These are phyloP conservation scores for Poecile atricapillus DNA, from an alignment of 2,113 vertebrate genomes.

Conservation along the genomic window DNA sequence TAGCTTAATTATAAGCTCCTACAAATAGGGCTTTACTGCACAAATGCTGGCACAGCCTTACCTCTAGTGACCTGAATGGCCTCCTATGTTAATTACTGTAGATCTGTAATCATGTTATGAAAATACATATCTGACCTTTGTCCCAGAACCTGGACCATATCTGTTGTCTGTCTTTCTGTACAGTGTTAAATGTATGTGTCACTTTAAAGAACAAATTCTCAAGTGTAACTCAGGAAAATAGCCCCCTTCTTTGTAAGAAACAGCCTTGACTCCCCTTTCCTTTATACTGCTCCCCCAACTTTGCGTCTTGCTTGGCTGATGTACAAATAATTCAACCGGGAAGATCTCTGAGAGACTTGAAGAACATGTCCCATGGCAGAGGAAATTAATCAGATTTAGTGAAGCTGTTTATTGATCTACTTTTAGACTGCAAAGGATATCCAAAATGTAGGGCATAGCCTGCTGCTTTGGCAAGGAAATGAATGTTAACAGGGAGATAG, in stretches of 20 bases:
- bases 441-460: background rate
- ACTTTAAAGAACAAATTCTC: background rate
- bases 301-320: background rate
- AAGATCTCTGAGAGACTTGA: background rate
- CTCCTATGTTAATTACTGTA: constrained; percentile 3
- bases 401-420: background rate
- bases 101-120: constrained; percentile 11
- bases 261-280: background rate
- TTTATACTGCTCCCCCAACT: background rate
- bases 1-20: constrained; percentile 44
- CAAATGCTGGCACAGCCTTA: constrained; percentile 15
- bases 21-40: background rate
- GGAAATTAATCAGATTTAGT: background rate
- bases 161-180: background rate
- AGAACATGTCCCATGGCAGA: background rate
- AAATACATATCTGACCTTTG: background rate
- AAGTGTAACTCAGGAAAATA: background rate
- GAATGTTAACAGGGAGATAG: background rate
- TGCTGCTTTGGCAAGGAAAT: background rate
- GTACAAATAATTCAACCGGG: background rate
- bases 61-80: background rate
- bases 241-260: background rate
- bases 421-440: background rate
- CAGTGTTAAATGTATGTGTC: background rate
- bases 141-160: background rate